Base-by-base conservation (phyloP, 2,113 vertebrate genomes). In the Zosterops pallidus region DNA sequence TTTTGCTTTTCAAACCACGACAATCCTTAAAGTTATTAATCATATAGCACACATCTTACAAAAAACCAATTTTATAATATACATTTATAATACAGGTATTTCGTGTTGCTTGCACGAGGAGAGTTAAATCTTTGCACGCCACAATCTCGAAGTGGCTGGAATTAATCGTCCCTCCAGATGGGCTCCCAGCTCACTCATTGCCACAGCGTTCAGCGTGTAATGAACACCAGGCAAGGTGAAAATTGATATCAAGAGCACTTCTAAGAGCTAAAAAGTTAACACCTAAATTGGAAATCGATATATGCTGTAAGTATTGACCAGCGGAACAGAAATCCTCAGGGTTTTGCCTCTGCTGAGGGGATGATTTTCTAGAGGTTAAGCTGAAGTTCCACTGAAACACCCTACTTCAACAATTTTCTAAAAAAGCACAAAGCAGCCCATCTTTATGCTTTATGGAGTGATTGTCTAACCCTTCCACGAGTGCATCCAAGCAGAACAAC, bases 241-340 rank as follows among this genome's bases (percentile, higher is more conserved):
- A 95, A 96, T 70, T 92, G 92, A 74, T 86, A 96, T 70, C 75
- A 60, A 87, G 90, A 89, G 74, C 63, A 53, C 75, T 94, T 95
- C 85, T 44, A 94, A 88, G 90, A 95, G 90, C 71, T 83, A 68
- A 85, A 93, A 92, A 92, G 56, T 94, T 94, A 97, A 95, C 90
- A 94, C 64, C 68, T 94, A 93, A 87, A 94, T 77, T 83, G 96
- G 94, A 92, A 97, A 96, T 96, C 94, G 74, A 96, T 96, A 31
- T 10, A 59, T 26, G 52, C 72, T 85, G 63, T 52, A 94, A 83
- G 83, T 69, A 97, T 91, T 44, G 90, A 96, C 90, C 82, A 94
- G 57, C 71, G n/a, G 65, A 79, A 70, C 31, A 86, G 68, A 78
- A 86, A 89, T 68, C 81, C 94, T 46, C 31, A 6, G 37, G n/a